Percentiles rank a stretch among this genome's conserved stretches.
These are phyloP conservation scores for Marronus borbonicus DNA, from an alignment of 2,888 invertebrate genomes.

Conservation along the genomic window DNA sequence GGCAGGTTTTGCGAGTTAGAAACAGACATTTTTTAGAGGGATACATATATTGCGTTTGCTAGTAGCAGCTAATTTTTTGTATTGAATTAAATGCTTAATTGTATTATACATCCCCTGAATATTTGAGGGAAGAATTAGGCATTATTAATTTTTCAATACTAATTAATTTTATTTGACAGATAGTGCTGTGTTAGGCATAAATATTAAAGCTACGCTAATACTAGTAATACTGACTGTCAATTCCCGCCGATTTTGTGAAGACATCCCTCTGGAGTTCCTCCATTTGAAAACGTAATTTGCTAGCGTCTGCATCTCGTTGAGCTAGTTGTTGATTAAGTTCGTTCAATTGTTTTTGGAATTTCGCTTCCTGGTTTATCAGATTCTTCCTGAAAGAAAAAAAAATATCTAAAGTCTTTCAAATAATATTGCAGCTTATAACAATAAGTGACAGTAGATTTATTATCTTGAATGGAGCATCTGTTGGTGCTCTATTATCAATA, in stretches of 20 bases:
- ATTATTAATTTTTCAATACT: no score
- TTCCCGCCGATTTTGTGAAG: conserved; percentile 76
- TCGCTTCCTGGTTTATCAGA: conserved; percentile 75
- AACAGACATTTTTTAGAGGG: no score
- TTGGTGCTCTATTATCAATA: background rate
- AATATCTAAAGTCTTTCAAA: conserved; percentile 4
- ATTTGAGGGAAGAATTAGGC: no score
- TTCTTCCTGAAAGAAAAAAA: conserved; percentile 72
- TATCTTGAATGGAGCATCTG: conserved; percentile 17
- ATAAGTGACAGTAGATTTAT: background rate
- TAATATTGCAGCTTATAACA: background rate
- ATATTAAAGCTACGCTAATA: background rate
- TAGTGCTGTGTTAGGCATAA: no score
- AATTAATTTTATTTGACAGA: no score
- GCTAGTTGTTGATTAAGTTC: conserved; percentile 75
- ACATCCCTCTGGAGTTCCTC: conserved; percentile 76
- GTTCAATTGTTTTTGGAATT: conserved; percentile 76
- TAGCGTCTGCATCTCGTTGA: conserved; percentile 74
- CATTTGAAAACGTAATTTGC: conserved; percentile 74
- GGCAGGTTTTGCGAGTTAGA: background rate
- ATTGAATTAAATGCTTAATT: no score
- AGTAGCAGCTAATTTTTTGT: no score
- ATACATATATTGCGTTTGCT: no score
- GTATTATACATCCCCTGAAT: no score
- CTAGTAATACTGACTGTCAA: conserved; percentile 71